Evolutionary conservation across 1,140 invertebrate genomes (phyloP), one percentile per base, ranked within the genome.

Genomic region (Psilanteris sp.): DNA sequence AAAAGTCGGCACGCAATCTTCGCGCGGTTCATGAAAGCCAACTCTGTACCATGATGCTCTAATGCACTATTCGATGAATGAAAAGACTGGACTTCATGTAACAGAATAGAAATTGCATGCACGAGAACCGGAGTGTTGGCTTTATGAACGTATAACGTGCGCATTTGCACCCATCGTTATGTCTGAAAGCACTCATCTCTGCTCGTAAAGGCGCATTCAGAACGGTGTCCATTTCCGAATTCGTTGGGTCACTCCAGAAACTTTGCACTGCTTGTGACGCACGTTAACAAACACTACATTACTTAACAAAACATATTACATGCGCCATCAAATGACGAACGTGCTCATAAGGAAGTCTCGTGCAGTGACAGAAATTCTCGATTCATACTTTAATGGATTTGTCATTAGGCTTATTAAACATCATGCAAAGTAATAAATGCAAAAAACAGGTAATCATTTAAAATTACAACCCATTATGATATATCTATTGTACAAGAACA

Each of bases 1-100:
- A 52, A 54, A 31, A 67, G 15, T 43, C 70, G 55, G 52, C 70
- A 59, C 52, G 70, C 70, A 74, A 74, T 66, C 61, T 74, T 61
- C 37, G 46, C 7, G 11, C n/a, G 24, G 32, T 26, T 70, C 54
- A 50, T 37, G 59, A 62, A 64, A 64, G 48, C 31, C 15, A 29
- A 16, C 31, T 11, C 29, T n/a, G 24, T 16, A 32, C 18, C 37
- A 34, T 50, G 54, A 52, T 68, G 41, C 50, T 52, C 36, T 34
- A 36, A 54, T 32, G 41, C 26, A 29, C 55, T 20, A 67, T 67
- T 67, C 36, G 44, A 54, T 61, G 61, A 74, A 74, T 74, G 71
- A 61, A 67, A 66, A 74, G 71, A 22, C 37, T 20, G 54, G 59
- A 66, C 59, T 73, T 72, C 64, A 36, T 72, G 31, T 24, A 34